phyloP scores from a whole-genome alignment of 2,797 vertebrate genomes.

The Bradypodion ventrale region DNA sequence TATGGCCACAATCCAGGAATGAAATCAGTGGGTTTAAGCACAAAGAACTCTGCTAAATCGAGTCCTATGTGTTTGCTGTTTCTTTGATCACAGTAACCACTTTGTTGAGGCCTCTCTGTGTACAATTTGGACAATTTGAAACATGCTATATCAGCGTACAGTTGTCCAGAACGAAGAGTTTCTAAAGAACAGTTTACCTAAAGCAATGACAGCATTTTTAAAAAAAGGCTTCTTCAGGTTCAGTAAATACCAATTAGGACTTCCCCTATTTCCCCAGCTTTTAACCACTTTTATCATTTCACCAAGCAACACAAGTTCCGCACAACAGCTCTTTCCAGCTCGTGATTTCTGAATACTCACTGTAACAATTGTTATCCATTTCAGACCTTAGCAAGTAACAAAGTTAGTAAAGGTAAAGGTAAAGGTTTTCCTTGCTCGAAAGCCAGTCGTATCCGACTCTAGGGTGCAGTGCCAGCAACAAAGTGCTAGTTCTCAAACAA shows the following conservation, averaged over 20 bases:
- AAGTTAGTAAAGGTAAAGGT: no score
- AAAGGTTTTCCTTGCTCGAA: no score
- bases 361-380: background rate
- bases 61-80: background rate
- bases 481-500: no score
- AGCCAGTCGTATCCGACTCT: no score
- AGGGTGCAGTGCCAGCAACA: no score
- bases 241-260: background rate
- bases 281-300: background rate
- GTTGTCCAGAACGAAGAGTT: background rate
- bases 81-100: background rate
- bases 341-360: background rate
- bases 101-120: background rate
- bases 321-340: background rate
- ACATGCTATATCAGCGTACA: background rate
- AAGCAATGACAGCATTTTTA: background rate
- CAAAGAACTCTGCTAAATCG: background rate
- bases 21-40: background rate
- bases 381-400: background rate
- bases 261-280: background rate
- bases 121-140: conserved; percentile 22
- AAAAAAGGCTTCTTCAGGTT: background rate
- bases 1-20: background rate
- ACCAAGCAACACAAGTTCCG: background rate
- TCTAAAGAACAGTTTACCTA: background rate